A percentile compares a stretch with the other conserved stretches of the same genome.
These are phyloP conservation scores for Hyposoter dolosus DNA, from an alignment of 2,888 invertebrate species.

Conservation along the genomic window DNA sequence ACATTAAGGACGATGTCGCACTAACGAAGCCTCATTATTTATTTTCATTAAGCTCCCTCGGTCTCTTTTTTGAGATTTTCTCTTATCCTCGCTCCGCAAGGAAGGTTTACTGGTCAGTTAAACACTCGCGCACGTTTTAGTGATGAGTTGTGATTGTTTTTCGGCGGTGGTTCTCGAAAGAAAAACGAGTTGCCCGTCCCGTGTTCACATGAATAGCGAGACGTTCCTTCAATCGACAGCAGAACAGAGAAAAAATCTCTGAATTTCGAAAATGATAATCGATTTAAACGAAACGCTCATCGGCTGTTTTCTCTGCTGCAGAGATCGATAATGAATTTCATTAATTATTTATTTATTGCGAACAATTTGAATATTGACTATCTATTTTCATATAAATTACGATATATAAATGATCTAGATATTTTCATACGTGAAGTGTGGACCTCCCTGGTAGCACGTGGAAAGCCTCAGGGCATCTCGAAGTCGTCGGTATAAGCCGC, in stretches of 20 bases:
- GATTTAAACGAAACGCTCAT: neutral
- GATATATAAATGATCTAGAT: conserved; percentile 16
- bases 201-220: conserved; percentile 19
- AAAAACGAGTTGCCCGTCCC: conserved; percentile 39
- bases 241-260: neutral
- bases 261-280: neutral
- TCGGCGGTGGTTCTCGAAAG: conserved; percentile 44
- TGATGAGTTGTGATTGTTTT: conserved; percentile 12
- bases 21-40: conserved; percentile 68
- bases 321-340: neutral
- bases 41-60: conserved; percentile 67
- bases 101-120: conserved; percentile 30
- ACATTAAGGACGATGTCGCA: conserved; percentile 63
- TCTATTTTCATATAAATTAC: neutral
- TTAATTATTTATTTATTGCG: neutral
- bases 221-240: neutral
- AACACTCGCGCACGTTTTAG: conserved; percentile 21
- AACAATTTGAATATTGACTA: neutral
- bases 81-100: conserved; percentile 66
- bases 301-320: neutral
- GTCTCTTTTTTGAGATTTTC: conserved; percentile 34
- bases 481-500: conserved; percentile 62
- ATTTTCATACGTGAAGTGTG: conserved; percentile 23
- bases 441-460: conserved; percentile 67
- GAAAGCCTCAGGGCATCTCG: conserved; percentile 58